Conservation (phyloP, 2,888 invertebrate genomes). For the Patella caerulea region DNA sequence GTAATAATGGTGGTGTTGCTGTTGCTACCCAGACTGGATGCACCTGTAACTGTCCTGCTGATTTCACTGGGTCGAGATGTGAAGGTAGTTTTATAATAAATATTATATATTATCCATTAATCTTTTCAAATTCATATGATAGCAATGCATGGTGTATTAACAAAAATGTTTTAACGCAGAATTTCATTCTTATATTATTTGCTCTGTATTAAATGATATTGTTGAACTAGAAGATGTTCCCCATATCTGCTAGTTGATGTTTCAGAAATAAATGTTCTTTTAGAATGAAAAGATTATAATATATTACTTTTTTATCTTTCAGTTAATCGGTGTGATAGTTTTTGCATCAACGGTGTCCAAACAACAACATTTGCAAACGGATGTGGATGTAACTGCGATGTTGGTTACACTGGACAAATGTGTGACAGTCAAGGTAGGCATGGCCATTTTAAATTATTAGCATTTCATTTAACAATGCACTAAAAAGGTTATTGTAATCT, state of each 20-base stretch:
- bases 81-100: not conserved
- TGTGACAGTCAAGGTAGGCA: constrained; percentile 7
- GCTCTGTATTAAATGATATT: too few relatives aligned
- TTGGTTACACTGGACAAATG: not conserved
- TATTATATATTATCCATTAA: too few relatives aligned
- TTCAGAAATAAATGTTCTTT: too few relatives aligned
- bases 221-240: too few relatives aligned
- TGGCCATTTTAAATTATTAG: not conserved
- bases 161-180: too few relatives aligned
- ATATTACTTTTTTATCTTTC: not conserved
- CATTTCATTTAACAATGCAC: too few relatives aligned
- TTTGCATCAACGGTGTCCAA: constrained; percentile 9
- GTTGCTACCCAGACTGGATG: not conserved
- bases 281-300: not conserved
- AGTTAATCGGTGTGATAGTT: not conserved
- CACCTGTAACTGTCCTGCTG: not conserved
- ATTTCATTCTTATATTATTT: too few relatives aligned
- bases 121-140: too few relatives aligned
- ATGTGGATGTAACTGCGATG: constrained; percentile 5
- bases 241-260: too few relatives aligned
- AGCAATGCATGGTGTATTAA: too few relatives aligned
- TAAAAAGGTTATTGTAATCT: too few relatives aligned
- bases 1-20: not conserved
- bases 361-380: not conserved
- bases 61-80: constrained; percentile 12